Evolutionary conservation across 1,140 invertebrate species (phyloP).

Genomic region (Diorhabda sublineata): DNA sequence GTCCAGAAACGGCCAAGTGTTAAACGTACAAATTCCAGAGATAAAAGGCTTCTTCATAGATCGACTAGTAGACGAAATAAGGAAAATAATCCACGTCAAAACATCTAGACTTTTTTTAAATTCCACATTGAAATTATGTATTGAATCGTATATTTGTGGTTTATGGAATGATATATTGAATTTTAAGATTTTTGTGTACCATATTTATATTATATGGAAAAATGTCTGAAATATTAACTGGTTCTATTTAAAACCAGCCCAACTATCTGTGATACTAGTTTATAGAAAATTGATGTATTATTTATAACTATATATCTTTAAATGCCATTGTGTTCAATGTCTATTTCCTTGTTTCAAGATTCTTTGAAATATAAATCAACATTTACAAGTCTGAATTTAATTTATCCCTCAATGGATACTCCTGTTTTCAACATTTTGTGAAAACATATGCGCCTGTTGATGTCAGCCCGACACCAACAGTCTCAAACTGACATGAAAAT

Average conservation of each 20-base stretch:
- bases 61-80: slow-evolving; percentile 66
- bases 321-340: background rate
- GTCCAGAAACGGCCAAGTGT: slow-evolving; percentile 61
- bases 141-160: background rate
- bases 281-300: slow-evolving; percentile 1
- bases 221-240: background rate
- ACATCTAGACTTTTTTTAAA: slow-evolving; percentile 34
- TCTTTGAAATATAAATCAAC: background rate
- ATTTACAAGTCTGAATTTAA: too few species aligned
- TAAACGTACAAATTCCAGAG: slow-evolving; percentile 60
- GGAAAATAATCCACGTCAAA: slow-evolving; percentile 56
- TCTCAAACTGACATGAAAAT: too few species aligned
- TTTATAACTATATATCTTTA: background rate
- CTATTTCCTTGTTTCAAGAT: slow-evolving; percentile 2
- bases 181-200: slow-evolving; percentile 1
- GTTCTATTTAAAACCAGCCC: background rate
- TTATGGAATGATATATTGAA: background rate
- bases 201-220: slow-evolving; percentile 1
- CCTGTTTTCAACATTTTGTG: too few species aligned
- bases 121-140: background rate
- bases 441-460: too few species aligned
- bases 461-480: too few species aligned
- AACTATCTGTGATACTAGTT: slow-evolving; percentile 1
- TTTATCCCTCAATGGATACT: too few species aligned
- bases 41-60: slow-evolving; percentile 62